phyloP scores from a whole-genome alignment of 1,140 invertebrate genomes.

The Colletes latitarsis region DNA sequence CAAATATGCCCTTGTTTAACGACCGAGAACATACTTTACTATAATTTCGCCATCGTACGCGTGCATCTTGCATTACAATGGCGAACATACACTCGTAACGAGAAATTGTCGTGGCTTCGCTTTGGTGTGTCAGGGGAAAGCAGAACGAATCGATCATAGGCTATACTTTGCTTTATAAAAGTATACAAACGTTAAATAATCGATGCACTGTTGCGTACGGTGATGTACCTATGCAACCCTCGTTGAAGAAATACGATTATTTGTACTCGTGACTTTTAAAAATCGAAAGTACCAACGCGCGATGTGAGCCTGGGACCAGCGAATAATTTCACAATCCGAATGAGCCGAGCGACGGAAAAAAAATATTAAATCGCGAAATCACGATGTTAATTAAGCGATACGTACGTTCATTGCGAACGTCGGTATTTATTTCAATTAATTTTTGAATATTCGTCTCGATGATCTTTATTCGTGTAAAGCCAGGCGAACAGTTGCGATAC shows the following conservation, averaged over 20 bases:
- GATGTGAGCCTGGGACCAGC: no score
- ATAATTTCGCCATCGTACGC: slow-evolving; percentile 50
- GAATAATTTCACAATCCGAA: background rate
- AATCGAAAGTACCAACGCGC: background rate
- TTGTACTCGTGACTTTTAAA: background rate
- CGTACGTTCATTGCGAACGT: background rate
- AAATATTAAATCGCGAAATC: background rate
- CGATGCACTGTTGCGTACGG: background rate
- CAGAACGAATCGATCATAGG: slow-evolving; percentile 28
- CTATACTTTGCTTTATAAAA: background rate
- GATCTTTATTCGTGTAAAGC: background rate
- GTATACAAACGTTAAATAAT: background rate
- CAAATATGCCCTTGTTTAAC: slow-evolving; percentile 14
- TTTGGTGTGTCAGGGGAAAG: slow-evolving; percentile 35
- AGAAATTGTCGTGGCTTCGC: slow-evolving; percentile 23
- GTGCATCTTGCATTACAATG: slow-evolving; percentile 48
- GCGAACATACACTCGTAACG: slow-evolving; percentile 27
- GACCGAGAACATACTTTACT: slow-evolving; percentile 40
- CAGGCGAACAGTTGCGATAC: no score
- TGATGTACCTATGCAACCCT: background rate
- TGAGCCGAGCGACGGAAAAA: background rate
- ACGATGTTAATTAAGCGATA: background rate
- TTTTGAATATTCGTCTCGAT: background rate
- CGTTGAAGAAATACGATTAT: background rate
- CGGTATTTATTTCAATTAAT: background rate